phyloP scores from a whole-genome alignment of 2,113 vertebrate genomes.

The Benitochromis conjunctus region DNA sequence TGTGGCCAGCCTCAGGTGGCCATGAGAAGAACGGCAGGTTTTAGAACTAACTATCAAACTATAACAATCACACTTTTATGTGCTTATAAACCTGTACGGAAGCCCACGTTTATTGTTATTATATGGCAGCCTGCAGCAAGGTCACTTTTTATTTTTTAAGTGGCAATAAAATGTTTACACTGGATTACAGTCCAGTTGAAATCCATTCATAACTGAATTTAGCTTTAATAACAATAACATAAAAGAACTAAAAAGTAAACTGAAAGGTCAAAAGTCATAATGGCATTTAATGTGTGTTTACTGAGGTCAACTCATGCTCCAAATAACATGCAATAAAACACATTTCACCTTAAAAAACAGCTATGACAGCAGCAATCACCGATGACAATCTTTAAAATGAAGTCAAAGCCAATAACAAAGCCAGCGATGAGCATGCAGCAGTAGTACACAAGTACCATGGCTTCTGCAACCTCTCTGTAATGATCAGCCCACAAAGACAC shows the following conservation, averaged over 20 bases:
- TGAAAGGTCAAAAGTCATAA: not conserved
- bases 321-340: not conserved
- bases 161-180: not conserved
- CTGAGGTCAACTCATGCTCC: not conserved
- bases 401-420: too few species aligned
- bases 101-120: too few species aligned
- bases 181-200: not conserved
- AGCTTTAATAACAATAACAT: not conserved
- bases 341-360: not conserved
- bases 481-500: too few species aligned
- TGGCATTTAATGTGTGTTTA: not conserved
- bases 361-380: not conserved
- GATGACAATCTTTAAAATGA: too few species aligned
- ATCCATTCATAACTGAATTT: not conserved
- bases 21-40: not conserved
- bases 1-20: not conserved
- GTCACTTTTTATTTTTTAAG: not conserved
- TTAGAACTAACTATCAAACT: not conserved
- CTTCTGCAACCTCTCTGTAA: too few species aligned
- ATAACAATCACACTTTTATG: too few species aligned
- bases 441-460: too few species aligned
- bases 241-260: not conserved
- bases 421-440: too few species aligned
- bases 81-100: too few species aligned
- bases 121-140: too few species aligned